Evolutionary conservation across 1,140 invertebrate species (phyloP), one percentile per base, ranked within the genome.

Genomic region (Drosophila burlai): DNA sequence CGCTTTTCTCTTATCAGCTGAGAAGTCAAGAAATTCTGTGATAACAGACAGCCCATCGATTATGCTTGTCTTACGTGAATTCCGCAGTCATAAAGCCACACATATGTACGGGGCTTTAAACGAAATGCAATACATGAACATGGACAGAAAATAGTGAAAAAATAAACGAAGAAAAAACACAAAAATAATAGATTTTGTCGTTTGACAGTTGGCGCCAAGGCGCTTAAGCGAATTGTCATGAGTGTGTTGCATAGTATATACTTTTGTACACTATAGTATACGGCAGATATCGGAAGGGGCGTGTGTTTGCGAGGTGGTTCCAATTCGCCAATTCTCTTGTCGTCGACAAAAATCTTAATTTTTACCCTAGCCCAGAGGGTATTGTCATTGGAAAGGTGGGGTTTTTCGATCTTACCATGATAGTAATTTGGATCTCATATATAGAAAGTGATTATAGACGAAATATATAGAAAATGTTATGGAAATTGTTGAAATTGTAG

Each of bases 21-120:
- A 8, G 34, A 42, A 50, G 42, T 46, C 29, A 36, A 36, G 31
- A 40, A 43, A 36, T 68, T 72, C 18, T 47, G 49, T 75, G 72
- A 75, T 75, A 75, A 75, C 71, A 38, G 59, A 36, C 71, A 43
- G 38, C 50, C 71, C 72, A 75, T 75, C 72, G 72, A 77, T 78
- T 78, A 78, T 78, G 64, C 75, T 77, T 78, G 75, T 78, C 75
- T 78, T 78, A 77, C 49, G 75, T 69, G 75, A 78, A 78, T 78
- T 78, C 55, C 75, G 42, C 63, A 50, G 36, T 76, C 38, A 31
- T 47, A 45, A 31, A 36, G 38, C 29, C 29, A 43, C 18, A 75
- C 54, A 73, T 10, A 34, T 24, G 13, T n/a, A 15, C 34, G 75
- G 64, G 72, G 73, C 46, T 76, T 66, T 76, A 65, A 52, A 36